Evolutionary conservation across 2,113 vertebrate species (phyloP), one percentile per base, ranked within the genome.

Genomic region (Delphinus delphis): DNA sequence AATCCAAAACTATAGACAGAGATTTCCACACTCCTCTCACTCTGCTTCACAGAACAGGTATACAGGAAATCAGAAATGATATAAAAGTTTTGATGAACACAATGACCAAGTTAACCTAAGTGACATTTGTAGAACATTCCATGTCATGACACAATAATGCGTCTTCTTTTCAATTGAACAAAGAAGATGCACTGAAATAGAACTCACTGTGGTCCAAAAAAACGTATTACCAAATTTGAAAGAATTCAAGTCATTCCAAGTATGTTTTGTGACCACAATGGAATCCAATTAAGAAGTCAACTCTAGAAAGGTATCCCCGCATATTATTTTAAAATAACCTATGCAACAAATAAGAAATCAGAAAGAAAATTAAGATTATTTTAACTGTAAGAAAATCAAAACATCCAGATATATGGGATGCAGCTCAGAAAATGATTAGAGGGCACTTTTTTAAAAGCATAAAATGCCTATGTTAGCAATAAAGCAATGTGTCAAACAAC

Each of bases 251-350:
- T 79, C 12, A 88, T 71, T 73, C 7, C 5, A 83, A n/a, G 17
- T 71, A 70, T 55, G 23, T 28, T 58, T 88, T 81, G 11, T 60
- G 58, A 86, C 20, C n/a, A 33, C n/a, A 95, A 15, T 44, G 20
- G 28, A 74, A 65, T 74, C 85, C 26, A 90, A 50, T 80, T 79
- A 95, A 95, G 26, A 92, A 77, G 76, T 70, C 21, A 92, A 50
- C 71, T 86, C 79, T 20, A 73, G 79, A 95, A 77, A 81, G 23
- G 2, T 58, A 58, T 63, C 3, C 3, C 23, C 33, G 20, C 67
- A 6, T 60, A 85, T 31, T 7, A 76, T 25, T 65, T 93, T 85
- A 23, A 67, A 65, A 67, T n/a, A 85, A 81, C 25, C 8, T 73
- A 60, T n/a, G 8, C 7, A 79, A 58, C 4, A 71, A 31, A 55